These are phyloP conservation scores for Nephotettix cincticeps DNA, from an alignment of 1,140 invertebrate species.

Conservation along the genomic window DNA sequence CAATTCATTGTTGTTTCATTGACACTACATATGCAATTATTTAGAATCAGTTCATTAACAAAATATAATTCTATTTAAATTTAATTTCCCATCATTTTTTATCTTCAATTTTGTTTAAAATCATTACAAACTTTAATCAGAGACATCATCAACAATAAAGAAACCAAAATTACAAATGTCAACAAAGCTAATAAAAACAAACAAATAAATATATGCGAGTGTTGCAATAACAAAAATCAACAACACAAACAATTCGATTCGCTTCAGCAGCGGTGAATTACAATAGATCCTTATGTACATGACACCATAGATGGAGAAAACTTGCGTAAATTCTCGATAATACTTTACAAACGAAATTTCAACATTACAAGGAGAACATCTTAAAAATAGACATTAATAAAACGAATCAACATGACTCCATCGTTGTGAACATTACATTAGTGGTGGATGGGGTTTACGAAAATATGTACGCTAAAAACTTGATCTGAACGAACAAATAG, in stretches of 20 bases:
- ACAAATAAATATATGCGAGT: slow-evolving; percentile 4
- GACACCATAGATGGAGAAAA: neutral
- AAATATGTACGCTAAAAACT: too few species aligned
- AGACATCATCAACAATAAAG: neutral
- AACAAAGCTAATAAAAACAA: slow-evolving; percentile 5
- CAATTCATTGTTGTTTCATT: too few species aligned
- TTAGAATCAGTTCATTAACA: too few species aligned
- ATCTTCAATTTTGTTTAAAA: too few species aligned
- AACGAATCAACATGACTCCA: neutral
- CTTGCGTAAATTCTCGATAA: neutral
- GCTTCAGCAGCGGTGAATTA: neutral
- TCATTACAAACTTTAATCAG: too few species aligned
- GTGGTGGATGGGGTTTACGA: too few species aligned
- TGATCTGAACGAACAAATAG: too few species aligned
- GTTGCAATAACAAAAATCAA: slow-evolving; percentile 12
- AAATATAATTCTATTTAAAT: too few species aligned
- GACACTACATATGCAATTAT: too few species aligned
- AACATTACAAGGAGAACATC: neutral
- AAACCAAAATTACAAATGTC: neutral
- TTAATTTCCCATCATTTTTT: too few species aligned
- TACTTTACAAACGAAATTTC: slow-evolving; percentile 7
- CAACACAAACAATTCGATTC: neutral
- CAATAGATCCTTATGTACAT: neutral
- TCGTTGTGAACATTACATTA: neutral
- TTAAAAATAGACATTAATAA: neutral